These are phyloP conservation scores for Camelus bactrianus DNA, from an alignment of 2,113 vertebrate genomes.

Conservation along the genomic window DNA sequence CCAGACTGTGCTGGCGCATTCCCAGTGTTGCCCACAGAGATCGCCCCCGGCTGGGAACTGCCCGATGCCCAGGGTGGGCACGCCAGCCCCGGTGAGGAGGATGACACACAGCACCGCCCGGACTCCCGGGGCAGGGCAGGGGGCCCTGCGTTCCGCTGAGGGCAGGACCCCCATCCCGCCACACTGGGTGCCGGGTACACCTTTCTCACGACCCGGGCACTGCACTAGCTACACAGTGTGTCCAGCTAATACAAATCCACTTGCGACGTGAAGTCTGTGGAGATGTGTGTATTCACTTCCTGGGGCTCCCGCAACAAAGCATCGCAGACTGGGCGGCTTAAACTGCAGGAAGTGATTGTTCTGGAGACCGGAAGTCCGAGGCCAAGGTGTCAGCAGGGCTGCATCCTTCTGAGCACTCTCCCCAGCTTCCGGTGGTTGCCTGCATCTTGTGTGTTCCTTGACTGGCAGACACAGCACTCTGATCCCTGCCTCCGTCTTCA, in stretches of 20 bases:
- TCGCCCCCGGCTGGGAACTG: fast-evolving
- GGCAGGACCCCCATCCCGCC: neutral
- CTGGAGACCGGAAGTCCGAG: neutral
- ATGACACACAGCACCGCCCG: too few species aligned
- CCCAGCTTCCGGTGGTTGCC: neutral
- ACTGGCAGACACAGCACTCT: fast-evolving
- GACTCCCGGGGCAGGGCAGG: neutral
- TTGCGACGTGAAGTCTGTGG: fast-evolving
- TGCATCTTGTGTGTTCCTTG: fast-evolving
- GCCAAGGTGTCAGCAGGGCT: fast-evolving
- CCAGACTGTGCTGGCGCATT: too few species aligned
- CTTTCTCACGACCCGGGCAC: too few species aligned
- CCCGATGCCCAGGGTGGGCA: neutral
- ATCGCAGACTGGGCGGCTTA: fast-evolving
- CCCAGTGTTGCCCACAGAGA: neutral
- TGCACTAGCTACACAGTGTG: neutral
- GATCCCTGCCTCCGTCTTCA: neutral
- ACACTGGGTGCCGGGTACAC: neutral
- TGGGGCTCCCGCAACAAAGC: fast-evolving
- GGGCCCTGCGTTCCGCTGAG: fast-evolving
- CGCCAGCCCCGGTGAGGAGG: neutral
- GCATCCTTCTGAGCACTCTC: neutral
- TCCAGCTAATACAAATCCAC: neutral
- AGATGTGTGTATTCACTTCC: fast-evolving
- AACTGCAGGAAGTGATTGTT: neutral